A percentile compares a stretch with the other conserved stretches of the same genome.
Evolutionary conservation across 2,113 vertebrate species (phyloP).

Genomic region (Pristiophorus japonicus): DNA sequence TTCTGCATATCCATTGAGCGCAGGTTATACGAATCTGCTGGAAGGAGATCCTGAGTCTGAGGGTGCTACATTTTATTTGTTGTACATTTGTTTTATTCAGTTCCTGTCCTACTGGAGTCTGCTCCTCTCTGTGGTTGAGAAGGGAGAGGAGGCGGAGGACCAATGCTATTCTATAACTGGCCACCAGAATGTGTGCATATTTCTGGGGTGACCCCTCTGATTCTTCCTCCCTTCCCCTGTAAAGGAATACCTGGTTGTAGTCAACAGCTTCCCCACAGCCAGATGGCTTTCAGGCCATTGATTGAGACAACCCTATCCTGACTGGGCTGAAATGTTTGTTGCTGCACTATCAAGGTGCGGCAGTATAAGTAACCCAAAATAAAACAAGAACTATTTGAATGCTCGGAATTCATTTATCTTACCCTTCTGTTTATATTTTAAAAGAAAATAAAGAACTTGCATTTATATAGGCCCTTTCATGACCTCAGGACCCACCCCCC

Average conservation of each 20-base stretch:
- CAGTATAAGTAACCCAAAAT: too few species aligned
- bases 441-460: background rate
- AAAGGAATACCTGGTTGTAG: background rate
- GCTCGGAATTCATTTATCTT: background rate
- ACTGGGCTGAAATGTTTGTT: background rate
- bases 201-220: background rate
- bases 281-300: background rate
- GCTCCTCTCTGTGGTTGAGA: too few species aligned
- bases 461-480: background rate
- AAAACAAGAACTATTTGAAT: too few species aligned
- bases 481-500: background rate
- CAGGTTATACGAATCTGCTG: too few species aligned
- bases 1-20: too few species aligned
- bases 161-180: background rate
- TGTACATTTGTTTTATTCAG: too few species aligned
- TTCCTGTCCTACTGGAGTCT: too few species aligned
- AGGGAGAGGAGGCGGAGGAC: too few species aligned
- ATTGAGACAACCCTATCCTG: background rate
- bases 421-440: background rate
- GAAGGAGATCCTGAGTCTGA: too few species aligned
- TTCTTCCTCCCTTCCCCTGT: background rate
- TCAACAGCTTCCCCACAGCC: background rate
- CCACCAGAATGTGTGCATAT: background rate
- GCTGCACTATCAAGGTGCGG: too few species aligned
- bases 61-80: too few species aligned